Evolutionary conservation across 2,797 vertebrate genomes (phyloP).

Genomic region (Delichon dasypus): DNA sequence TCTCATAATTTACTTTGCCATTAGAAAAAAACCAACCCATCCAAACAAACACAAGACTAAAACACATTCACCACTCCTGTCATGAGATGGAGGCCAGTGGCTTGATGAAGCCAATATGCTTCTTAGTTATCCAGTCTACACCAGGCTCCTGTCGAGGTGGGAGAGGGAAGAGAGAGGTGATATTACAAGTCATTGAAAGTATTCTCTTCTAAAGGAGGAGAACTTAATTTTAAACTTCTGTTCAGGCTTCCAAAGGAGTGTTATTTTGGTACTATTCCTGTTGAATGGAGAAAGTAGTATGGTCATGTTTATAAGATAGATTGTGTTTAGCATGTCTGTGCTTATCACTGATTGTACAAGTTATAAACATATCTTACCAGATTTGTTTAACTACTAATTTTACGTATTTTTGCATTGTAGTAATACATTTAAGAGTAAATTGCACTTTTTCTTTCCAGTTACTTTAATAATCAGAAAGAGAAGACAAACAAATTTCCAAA

Average conservation of each 20-base stretch:
- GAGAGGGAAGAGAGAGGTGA: background rate
- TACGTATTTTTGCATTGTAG: background rate
- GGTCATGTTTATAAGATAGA: background rate
- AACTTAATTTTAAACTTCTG: background rate
- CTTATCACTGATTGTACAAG: background rate
- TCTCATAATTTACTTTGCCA: background rate
- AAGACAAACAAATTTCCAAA: constrained; percentile 47
- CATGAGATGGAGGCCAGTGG: background rate
- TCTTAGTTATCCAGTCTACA: background rate
- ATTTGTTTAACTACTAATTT: background rate
- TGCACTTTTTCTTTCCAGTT: constrained; percentile 15
- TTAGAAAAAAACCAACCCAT: background rate
- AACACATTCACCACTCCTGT: background rate
- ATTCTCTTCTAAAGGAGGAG: background rate
- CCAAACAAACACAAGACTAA: background rate
- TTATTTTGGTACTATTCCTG: background rate
- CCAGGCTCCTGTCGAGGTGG: background rate
- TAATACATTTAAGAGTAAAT: background rate
- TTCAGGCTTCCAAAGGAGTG: background rate
- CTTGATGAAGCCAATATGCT: background rate
- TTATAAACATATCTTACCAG: background rate
- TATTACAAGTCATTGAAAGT: background rate
- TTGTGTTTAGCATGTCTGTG: background rate
- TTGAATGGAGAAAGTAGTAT: background rate
- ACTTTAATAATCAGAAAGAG: constrained; percentile 40